These are phyloP conservation scores for Boloria euphrosyne DNA, from an alignment of 2,888 invertebrate genomes.

Conservation along the genomic window DNA sequence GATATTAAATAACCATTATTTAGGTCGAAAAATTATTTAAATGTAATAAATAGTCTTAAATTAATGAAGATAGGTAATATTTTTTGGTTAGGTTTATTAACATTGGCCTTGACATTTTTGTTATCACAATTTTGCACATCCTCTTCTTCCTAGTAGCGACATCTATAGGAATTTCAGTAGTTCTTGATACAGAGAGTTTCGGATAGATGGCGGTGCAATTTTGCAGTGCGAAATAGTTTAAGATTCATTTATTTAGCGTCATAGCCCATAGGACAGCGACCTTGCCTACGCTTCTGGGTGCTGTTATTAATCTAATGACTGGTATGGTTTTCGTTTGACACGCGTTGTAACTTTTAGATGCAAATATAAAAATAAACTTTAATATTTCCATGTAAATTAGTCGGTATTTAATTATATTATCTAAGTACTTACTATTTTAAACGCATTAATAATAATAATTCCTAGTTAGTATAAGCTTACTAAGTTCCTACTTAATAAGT, in stretches of 20 bases:
- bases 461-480: too few relatives aligned
- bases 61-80: background rate
- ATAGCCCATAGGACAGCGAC: constrained; percentile 55
- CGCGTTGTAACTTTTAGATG: background rate
- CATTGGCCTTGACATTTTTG: constrained; percentile 77
- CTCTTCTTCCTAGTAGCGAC: constrained; percentile 51
- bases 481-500: too few relatives aligned
- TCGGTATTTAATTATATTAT: too few relatives aligned
- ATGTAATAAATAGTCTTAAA: background rate
- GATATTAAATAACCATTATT: background rate
- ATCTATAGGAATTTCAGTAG: constrained; percentile 44
- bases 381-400: too few relatives aligned
- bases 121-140: constrained; percentile 70
- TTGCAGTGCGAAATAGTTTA: constrained; percentile 45
- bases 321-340: constrained; percentile 1
- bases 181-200: constrained; percentile 21
- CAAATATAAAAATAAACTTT: background rate
- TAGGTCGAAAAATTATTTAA: background rate
- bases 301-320: constrained; percentile 21
- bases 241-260: constrained; percentile 26
- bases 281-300: constrained; percentile 31
- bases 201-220: constrained; percentile 59
- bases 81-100: constrained; percentile 46
- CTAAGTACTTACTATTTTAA: too few relatives aligned
- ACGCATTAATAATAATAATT: too few relatives aligned